Evolutionary conservation across 2,888 invertebrate genomes (phyloP).

Genomic region (Latrodectus elegans): DNA sequence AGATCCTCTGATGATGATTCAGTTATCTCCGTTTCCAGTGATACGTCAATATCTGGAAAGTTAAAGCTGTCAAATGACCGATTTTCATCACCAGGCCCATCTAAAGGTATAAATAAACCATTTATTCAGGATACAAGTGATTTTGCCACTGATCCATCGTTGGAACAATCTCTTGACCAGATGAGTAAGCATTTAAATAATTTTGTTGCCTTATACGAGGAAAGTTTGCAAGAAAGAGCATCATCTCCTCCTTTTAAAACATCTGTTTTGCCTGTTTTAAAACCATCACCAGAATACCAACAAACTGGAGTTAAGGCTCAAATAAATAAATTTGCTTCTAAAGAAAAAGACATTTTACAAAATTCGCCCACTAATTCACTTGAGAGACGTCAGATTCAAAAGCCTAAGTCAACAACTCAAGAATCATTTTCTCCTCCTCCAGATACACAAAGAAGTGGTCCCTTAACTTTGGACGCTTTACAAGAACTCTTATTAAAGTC

Average conservation of each 20-base stretch:
- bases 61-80: slow-evolving; percentile 32
- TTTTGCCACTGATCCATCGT: slow-evolving; percentile 9
- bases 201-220: slow-evolving; percentile 46
- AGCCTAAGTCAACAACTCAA: slow-evolving; percentile 28
- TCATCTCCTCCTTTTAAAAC: slow-evolving; percentile 59
- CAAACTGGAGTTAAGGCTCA: slow-evolving; percentile 69
- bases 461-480: slow-evolving; percentile 53
- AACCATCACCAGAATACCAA: slow-evolving; percentile 65
- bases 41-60: slow-evolving; percentile 45
- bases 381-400: slow-evolving; percentile 43
- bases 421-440: slow-evolving; percentile 19
- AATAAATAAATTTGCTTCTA: slow-evolving; percentile 66
- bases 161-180: slow-evolving; percentile 35
- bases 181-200: slow-evolving; percentile 31
- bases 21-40: slow-evolving; percentile 45
- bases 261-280: slow-evolving; percentile 47
- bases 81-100: background rate
- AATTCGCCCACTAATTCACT: slow-evolving; percentile 59
- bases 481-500: slow-evolving; percentile 52
- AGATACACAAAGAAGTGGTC: slow-evolving; percentile 33
- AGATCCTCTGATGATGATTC: slow-evolving; percentile 59
- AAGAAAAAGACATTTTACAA: slow-evolving; percentile 59
- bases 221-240: slow-evolving; percentile 45
- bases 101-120: slow-evolving; percentile 11
- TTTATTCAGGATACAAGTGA: slow-evolving; percentile 4